Evolutionary conservation across 2,888 invertebrate genomes (phyloP).

Genomic region (Branchellion lobata): DNA sequence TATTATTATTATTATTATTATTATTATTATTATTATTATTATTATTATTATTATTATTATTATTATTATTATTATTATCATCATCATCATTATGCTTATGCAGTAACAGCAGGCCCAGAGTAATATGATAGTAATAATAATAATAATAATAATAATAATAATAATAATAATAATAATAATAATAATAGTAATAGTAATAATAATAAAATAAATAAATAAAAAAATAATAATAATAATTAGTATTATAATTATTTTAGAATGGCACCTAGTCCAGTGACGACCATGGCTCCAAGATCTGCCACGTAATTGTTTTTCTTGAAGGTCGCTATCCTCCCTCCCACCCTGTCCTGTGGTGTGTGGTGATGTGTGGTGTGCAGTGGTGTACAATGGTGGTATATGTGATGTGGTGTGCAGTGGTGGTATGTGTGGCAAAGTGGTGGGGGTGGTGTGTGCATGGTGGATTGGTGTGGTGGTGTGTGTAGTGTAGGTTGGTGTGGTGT

Average conservation of each 20-base stretch:
- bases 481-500: no score
- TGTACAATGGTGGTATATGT: not conserved
- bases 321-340: slow-evolving; percentile 93
- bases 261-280: slow-evolving; percentile 82
- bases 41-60: no score
- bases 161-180: slow-evolving; percentile 4
- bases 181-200: not conserved
- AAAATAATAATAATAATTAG: not conserved
- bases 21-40: no score
- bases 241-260: not conserved
- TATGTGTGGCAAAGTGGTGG: no score
- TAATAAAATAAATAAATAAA: no score
- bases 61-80: no score
- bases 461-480: no score
- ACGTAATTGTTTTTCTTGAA: slow-evolving; percentile 84
- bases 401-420: not conserved
- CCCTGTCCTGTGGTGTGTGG: slow-evolving; percentile 71
- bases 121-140: not conserved
- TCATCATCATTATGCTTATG: not conserved
- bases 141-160: not conserved
- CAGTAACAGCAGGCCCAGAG: not conserved
- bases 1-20: not conserved
- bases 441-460: no score
- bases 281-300: slow-evolving; percentile 86
- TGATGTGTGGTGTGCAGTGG: not conserved